phyloP scores from a whole-genome alignment of 2,888 invertebrate genomes.

The Drosophila neonasuta region DNA sequence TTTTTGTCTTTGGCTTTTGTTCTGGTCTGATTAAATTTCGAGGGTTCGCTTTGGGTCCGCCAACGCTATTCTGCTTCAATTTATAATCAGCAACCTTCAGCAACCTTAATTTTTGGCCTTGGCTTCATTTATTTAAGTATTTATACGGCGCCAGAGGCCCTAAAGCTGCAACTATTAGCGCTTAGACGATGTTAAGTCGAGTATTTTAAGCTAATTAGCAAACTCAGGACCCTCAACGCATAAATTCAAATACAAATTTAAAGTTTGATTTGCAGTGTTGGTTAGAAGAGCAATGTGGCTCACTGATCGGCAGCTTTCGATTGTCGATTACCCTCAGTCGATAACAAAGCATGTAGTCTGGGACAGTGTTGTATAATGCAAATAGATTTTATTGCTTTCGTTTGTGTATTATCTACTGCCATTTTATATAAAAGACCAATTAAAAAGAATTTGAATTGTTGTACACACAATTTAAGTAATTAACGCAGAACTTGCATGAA shows the following conservation, averaged over 20 bases:
- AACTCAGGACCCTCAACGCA: background rate
- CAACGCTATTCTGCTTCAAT: slow-evolving; percentile 34
- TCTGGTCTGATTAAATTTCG: slow-evolving; percentile 61
- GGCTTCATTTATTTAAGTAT: slow-evolving; percentile 32
- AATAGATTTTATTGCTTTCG: background rate
- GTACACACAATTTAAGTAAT: background rate
- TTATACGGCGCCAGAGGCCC: slow-evolving; percentile 13
- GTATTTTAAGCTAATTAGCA: slow-evolving; percentile 30
- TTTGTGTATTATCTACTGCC: background rate
- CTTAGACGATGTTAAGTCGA: slow-evolving; percentile 15
- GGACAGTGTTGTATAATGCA: too few species aligned
- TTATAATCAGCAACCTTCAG: slow-evolving; percentile 30
- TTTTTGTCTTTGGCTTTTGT: slow-evolving; percentile 32
- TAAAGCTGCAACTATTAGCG: slow-evolving; percentile 22
- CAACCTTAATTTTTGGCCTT: slow-evolving; percentile 31
- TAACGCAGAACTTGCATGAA: background rate
- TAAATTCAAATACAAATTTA: slow-evolving; percentile 10
- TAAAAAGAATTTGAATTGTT: slow-evolving; percentile 6
- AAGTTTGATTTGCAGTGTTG: slow-evolving; percentile 3
- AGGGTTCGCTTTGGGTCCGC: slow-evolving; percentile 31
- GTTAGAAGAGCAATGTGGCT: background rate
- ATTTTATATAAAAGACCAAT: background rate
- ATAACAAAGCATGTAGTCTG: background rate
- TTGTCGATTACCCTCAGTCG: background rate
- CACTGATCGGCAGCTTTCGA: background rate